Conservation (phyloP, 2,797 vertebrate species). For the Orestias chungarensis region DNA sequence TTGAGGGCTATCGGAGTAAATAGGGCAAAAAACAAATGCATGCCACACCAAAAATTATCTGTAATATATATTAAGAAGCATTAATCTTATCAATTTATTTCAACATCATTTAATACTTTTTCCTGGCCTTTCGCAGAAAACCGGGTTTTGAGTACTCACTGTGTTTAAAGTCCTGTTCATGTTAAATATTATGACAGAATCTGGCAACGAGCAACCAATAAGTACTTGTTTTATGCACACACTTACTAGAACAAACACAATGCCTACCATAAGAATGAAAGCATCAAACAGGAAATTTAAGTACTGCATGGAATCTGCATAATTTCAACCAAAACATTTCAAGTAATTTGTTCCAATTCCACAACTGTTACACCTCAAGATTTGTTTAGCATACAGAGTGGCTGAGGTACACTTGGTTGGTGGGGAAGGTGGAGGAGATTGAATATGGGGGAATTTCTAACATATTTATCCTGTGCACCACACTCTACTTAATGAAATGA, state of each 20-base stretch:
- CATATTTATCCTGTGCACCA: slow-evolving; percentile 90
- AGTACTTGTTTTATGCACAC: not conserved
- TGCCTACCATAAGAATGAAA: slow-evolving; percentile 18
- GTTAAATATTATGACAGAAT: not conserved
- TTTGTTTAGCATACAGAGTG: slow-evolving; percentile 91
- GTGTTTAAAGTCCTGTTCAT: not conserved
- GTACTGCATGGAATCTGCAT: slow-evolving; percentile 21
- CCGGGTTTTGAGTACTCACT: not conserved
- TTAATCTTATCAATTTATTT: not conserved
- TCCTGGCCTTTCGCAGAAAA: not conserved
- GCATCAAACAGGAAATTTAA: slow-evolving; percentile 7
- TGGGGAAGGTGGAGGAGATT: slow-evolving; percentile 4
- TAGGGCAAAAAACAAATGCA: not conserved
- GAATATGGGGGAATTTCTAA: slow-evolving; percentile 71
- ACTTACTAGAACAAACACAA: not conserved
- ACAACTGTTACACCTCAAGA: slow-evolving; percentile 70
- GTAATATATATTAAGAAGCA: not conserved
- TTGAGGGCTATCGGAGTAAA: not conserved
- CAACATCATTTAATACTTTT: not conserved
- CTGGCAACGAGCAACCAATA: not conserved
- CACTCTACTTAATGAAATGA: slow-evolving; percentile 97
- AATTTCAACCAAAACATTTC: slow-evolving; percentile 30
- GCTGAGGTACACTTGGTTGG: slow-evolving; percentile 72
- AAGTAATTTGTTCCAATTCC: slow-evolving; percentile 34
- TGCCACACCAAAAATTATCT: not conserved